Evolutionary conservation across 1,140 invertebrate genomes (phyloP).

Genomic region (Bathynomus jamesi): DNA sequence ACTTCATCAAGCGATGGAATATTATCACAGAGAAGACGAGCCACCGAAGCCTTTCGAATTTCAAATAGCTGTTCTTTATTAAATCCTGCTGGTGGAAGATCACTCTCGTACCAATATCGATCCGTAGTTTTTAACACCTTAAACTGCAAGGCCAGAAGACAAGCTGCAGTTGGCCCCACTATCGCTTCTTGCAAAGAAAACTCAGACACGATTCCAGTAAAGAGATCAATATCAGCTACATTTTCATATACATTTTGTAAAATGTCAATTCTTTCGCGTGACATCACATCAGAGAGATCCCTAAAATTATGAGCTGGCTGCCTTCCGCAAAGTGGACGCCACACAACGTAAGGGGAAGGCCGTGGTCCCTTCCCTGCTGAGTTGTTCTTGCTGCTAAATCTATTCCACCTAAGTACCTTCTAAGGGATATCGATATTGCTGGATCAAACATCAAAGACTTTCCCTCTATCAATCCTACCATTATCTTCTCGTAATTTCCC

Average conservation of each 20-base stretch:
- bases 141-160: conserved; percentile 81
- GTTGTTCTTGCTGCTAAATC: conserved; percentile 96
- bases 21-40: conserved; percentile 83
- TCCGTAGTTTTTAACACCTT: conserved; percentile 66
- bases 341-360: conserved; percentile 84
- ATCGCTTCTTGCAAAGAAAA: conserved; percentile 56
- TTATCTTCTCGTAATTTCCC: conserved; percentile 46
- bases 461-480: conserved; percentile 46
- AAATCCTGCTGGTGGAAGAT: conserved; percentile 58
- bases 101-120: conserved; percentile 76
- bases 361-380: conserved; percentile 89
- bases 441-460: conserved; percentile 47
- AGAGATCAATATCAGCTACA: conserved; percentile 78
- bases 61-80: conserved; percentile 67
- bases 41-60: conserved; percentile 71
- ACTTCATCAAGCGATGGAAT: conserved; percentile 50
- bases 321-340: conserved; percentile 81
- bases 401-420: conserved; percentile 50
- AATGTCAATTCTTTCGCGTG: conserved; percentile 48
- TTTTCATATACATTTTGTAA: conserved; percentile 56
- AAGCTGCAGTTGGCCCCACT: conserved; percentile 74
- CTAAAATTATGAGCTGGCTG: conserved; percentile 70
- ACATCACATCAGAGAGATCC: conserved; percentile 58
- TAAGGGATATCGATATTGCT: conserved; percentile 30
- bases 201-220: conserved; percentile 75